A percentile compares a stretch with the other conserved stretches of the same genome.
Conservation (phyloP, 2,888 invertebrate genomes). For the Hololepta plana region DNA sequence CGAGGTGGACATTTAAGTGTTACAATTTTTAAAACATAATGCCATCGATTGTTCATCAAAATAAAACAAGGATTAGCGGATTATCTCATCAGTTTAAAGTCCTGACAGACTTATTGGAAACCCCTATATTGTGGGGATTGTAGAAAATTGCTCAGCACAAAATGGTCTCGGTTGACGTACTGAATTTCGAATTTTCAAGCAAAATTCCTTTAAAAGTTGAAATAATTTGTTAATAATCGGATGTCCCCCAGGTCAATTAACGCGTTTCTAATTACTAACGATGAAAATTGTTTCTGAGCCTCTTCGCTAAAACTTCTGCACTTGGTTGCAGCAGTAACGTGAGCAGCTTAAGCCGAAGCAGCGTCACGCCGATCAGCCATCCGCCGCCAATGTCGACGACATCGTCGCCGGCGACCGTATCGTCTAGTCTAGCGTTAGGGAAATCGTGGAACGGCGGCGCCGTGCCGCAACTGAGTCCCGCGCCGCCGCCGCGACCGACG, state of each 20-base stretch:
- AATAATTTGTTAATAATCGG: too few species aligned
- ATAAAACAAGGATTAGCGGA: too few species aligned
- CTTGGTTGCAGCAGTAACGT: slow-evolving; percentile 52
- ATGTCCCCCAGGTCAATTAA: too few species aligned
- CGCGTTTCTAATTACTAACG: too few species aligned
- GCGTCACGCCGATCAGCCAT: slow-evolving; percentile 26
- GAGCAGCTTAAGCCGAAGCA: slow-evolving; percentile 61
- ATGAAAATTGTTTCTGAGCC: slow-evolving; percentile 2
- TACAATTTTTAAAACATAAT: too few species aligned
- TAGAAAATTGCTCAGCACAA: too few species aligned
- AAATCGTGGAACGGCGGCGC: slow-evolving; percentile 23
- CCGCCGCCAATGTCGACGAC: slow-evolving; percentile 13
- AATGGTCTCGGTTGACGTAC: too few species aligned
- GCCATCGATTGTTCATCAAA: too few species aligned
- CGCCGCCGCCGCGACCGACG: slow-evolving; percentile 30
- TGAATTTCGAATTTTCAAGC: background rate
- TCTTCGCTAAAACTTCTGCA: background rate
- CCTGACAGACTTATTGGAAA: too few species aligned
- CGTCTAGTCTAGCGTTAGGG: slow-evolving; percentile 40
- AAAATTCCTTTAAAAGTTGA: slow-evolving; percentile 2
- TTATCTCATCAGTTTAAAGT: too few species aligned
- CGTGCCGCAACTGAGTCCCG: slow-evolving; percentile 28
- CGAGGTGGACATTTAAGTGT: too few species aligned
- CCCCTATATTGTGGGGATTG: too few species aligned
- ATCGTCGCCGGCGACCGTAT: slow-evolving; percentile 18